These are phyloP conservation scores for Notolabrus celidotus DNA, from an alignment of 2,797 vertebrate species.

Conservation along the genomic window DNA sequence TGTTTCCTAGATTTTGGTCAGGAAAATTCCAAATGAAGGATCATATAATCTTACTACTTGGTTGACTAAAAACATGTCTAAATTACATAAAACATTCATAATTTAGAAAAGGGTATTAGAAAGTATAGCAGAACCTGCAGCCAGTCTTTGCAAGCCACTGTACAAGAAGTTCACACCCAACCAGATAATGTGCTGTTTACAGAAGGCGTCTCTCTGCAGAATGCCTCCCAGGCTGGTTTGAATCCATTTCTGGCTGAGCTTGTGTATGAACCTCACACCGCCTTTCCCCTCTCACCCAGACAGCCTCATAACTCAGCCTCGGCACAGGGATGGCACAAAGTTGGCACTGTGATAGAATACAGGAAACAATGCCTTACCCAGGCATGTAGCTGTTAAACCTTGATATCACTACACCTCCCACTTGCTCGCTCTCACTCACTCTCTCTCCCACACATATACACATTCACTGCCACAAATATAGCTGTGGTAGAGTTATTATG, in stretches of 20 bases:
- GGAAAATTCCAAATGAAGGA: no score
- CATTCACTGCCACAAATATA: slow-evolving; percentile 49
- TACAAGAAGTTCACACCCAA: slow-evolving; percentile 40
- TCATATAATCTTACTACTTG: no score
- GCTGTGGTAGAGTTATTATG: slow-evolving; percentile 60
- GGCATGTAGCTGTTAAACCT: slow-evolving; percentile 57
- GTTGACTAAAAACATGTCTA: no score
- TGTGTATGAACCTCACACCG: slow-evolving; percentile 39
- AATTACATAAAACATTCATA: no score
- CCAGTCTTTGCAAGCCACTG: slow-evolving; percentile 27
- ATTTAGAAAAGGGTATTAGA: no score
- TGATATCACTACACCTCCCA: slow-evolving; percentile 54
- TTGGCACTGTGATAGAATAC: slow-evolving; percentile 58
- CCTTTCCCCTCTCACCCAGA: slow-evolving; percentile 43
- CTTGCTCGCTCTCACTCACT: slow-evolving; percentile 8
- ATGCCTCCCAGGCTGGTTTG: slow-evolving; percentile 20
- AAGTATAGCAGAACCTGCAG: neutral
- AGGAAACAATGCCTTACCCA: slow-evolving; percentile 71
- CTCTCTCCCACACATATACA: neutral
- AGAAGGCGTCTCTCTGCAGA: slow-evolving; percentile 26
- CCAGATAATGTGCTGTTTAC: slow-evolving; percentile 66
- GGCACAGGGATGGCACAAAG: slow-evolving; percentile 62
- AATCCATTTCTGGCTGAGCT: slow-evolving; percentile 41
- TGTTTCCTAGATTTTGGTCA: no score
- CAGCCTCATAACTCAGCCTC: slow-evolving; percentile 69